Evolutionary conservation across 2,888 invertebrate species (phyloP), one percentile per base, ranked within the genome.

Genomic region (Epinotia brunnichana): DNA sequence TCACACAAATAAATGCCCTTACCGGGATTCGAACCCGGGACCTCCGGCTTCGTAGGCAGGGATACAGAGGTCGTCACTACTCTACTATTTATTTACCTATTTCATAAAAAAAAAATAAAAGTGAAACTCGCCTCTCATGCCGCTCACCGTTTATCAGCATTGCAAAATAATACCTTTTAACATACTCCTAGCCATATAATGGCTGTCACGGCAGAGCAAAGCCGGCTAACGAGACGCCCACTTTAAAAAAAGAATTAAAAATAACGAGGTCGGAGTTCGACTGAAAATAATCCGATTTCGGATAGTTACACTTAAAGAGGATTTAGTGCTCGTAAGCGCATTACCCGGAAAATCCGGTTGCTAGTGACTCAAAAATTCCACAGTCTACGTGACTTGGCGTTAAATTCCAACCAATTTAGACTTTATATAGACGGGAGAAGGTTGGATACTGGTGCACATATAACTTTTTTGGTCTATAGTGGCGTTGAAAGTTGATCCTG

Each of bases 71-170:
- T n/a, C n/a, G n/a, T n/a, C n/a, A n/a, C n/a, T n/a, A n/a, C n/a
- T n/a, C n/a, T n/a, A n/a, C n/a, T n/a, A n/a, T n/a, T n/a, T n/a
- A n/a, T n/a, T n/a, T n/a, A n/a, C n/a, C n/a, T n/a, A n/a, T 48
- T n/a, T n/a, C 44, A 48, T 48, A 4, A 5, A 44, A 44, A 13
- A 44, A 3, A 3, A 44, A 15, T 17, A 67, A 71, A 67, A 67
- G 67, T 61, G 48, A 67, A 67, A 72, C 72, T 72, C 72, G 62
- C 72, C 21, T n/a, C 44, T 56, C 72, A 72, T 72, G n/a, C 61
- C 35, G 29, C 61, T 48, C 67, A 29, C 29, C n/a, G 44, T 29
- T 44, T 21, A 72, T 67, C 19, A 13, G 54, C 67, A 62, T 67
- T 17, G 67, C 41, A 53, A 44, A 29, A 71, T 61, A 71, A 72